Conservation (phyloP, 1,140 invertebrate species). For the Maniola jurtina region DNA sequence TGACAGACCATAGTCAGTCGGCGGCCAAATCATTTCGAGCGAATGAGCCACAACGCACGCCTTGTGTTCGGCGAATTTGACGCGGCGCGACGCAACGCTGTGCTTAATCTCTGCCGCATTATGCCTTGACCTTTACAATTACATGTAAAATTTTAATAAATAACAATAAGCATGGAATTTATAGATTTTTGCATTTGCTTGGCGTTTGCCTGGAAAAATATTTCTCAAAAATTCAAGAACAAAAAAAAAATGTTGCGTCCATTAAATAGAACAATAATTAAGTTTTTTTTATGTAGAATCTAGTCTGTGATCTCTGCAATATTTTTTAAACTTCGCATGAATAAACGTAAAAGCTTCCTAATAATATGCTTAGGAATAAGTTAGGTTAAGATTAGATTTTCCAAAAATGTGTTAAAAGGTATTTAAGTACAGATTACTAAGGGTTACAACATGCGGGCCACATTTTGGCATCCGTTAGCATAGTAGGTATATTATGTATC, state of each 20-base stretch:
- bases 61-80: too few relatives aligned
- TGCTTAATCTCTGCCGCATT: too few relatives aligned
- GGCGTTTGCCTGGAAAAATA: not conserved
- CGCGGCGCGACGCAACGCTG: too few relatives aligned
- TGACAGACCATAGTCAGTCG: too few relatives aligned
- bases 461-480: not conserved
- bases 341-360: slow-evolving; percentile 49
- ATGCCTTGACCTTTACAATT: too few relatives aligned
- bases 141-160: too few relatives aligned
- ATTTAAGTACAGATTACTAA: not conserved
- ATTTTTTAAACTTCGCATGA: slow-evolving; percentile 45
- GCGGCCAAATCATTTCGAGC: too few relatives aligned
- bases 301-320: slow-evolving; percentile 76
- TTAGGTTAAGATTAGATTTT: slow-evolving; percentile 23
- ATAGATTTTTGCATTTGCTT: too few relatives aligned
- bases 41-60: too few relatives aligned
- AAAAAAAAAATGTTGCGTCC: slow-evolving; percentile 6
- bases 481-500: too few relatives aligned
- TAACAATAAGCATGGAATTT: too few relatives aligned
- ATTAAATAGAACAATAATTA: slow-evolving; percentile 23
- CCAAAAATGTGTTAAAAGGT: slow-evolving; percentile 6
- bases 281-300: slow-evolving; percentile 56
- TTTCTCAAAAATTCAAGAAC: not conserved
- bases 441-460: not conserved
- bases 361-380: slow-evolving; percentile 50